Base-by-base conservation (phyloP, 2,888 invertebrate genomes). In the Synanthedon andrenaeformis region DNA sequence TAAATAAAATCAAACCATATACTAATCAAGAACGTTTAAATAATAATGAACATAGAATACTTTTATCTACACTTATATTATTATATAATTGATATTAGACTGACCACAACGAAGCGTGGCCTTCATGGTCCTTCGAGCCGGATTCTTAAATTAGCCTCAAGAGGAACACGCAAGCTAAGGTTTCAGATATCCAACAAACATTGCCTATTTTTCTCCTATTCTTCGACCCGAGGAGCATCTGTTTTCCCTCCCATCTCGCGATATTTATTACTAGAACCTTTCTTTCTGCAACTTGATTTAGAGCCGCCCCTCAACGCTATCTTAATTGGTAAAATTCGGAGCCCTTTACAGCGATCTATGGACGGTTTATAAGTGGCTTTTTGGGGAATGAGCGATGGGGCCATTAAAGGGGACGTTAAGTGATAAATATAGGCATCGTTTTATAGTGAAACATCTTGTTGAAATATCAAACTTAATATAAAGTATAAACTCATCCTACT, bases 261-360 rank as follows among this genome's bases (percentile, higher is more conserved):
- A 76, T 82, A 82, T 82, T 83, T 82, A 84, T 82, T 78, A 69
- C 74, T 61, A 64, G 60, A 70, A 74, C 76, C 74, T 76, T 77
- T 76, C 74, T 73, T 70, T 72, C 71, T 74, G 68, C 62, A 69
- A 73, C 82, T 80, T 83, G 82, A 83, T 81, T 81, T 82, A 83
- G 70, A 58, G 63, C 64, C 59, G 60, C 64, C 60, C 59, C 63
- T 63, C 23, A 45, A 66, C 62, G 65, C 73, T 82, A 81, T 81
- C 82, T 84, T 84, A 83, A 83, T 84, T 81, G 79, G 73, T 60
- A 69, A 76, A 79, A 72, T 78, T 77, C 73, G 72, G 45, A 45
- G 45, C 13, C 45, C 45, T 62, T 60, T 64, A 61, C 64, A 63
- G 67, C 63, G 66, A 70, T 70, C 66, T 67, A 64, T 64, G 64